These are phyloP conservation scores for Allolobophora icterica DNA, from an alignment of 2,888 invertebrate species.

Conservation along the genomic window DNA sequence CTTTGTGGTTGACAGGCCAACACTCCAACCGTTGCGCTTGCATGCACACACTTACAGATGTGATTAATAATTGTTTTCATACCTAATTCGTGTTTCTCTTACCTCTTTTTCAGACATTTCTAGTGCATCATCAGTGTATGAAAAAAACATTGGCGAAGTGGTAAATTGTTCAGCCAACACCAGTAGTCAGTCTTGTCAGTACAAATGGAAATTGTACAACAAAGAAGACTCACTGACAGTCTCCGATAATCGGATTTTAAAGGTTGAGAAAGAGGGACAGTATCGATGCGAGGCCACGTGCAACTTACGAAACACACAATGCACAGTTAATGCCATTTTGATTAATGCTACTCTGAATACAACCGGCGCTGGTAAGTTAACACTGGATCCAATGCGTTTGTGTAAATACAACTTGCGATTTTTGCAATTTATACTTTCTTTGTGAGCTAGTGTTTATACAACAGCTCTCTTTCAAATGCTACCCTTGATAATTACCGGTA, in stretches of 20 bases:
- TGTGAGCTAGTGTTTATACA: no score
- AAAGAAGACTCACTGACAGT: neutral
- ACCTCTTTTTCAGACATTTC: neutral
- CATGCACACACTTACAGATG: neutral
- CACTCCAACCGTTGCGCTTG: no score
- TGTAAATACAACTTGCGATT: no score
- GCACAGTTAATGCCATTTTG: neutral
- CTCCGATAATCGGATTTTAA: neutral
- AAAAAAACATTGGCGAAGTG: neutral
- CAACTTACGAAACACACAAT: neutral
- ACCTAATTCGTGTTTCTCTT: neutral
- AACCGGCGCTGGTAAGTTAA: no score
- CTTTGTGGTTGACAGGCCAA: no score
- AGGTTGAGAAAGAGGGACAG: neutral
- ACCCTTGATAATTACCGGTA: no score
- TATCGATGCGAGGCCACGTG: neutral
- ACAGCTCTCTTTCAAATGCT: no score
- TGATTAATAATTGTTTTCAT: neutral
- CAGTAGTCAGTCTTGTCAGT: constrained; percentile 8
- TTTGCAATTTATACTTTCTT: no score
- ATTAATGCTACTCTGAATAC: neutral
- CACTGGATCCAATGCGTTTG: no score
- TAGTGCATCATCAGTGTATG: neutral
- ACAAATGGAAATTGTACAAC: neutral
- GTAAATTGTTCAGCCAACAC: constrained; percentile 1